These are phyloP conservation scores for Caenorhabditis sp. DNA, from an alignment of 2,888 invertebrate genomes.

Conservation along the genomic window DNA sequence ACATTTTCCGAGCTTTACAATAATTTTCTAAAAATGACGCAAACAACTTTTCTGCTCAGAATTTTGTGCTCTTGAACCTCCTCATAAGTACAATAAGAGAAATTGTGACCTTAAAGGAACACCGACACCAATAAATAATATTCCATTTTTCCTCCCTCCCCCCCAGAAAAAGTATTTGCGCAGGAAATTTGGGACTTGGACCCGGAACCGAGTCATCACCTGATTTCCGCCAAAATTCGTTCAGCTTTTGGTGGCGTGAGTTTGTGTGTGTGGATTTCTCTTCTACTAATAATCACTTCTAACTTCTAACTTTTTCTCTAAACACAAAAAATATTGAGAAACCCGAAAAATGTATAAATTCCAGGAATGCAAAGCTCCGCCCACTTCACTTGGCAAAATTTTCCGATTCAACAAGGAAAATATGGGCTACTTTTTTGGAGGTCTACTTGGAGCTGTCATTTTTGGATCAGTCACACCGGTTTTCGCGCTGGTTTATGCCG, in stretches of 20 bases:
- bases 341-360: background rate
- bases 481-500: constrained; percentile 73
- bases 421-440: constrained; percentile 56
- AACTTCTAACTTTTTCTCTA: background rate
- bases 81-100: background rate
- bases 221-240: background rate
- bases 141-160: no score
- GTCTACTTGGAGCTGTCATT: constrained; percentile 69
- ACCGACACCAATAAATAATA: no score
- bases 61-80: background rate
- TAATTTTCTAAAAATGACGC: background rate
- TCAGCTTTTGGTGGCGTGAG: background rate
- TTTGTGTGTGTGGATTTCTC: constrained; percentile 3
- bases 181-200: constrained; percentile 4
- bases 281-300: background rate
- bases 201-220: background rate
- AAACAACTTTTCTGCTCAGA: background rate
- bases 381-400: constrained; percentile 64
- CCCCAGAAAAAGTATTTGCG: no score
- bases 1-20: background rate
- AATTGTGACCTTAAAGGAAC: no score
- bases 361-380: constrained; percentile 53
- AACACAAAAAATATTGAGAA: background rate
- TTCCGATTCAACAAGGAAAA: constrained; percentile 62
- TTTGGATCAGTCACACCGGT: constrained; percentile 73